Conservation (phyloP, 2,113 vertebrate genomes). For the Ciconia maguari region DNA sequence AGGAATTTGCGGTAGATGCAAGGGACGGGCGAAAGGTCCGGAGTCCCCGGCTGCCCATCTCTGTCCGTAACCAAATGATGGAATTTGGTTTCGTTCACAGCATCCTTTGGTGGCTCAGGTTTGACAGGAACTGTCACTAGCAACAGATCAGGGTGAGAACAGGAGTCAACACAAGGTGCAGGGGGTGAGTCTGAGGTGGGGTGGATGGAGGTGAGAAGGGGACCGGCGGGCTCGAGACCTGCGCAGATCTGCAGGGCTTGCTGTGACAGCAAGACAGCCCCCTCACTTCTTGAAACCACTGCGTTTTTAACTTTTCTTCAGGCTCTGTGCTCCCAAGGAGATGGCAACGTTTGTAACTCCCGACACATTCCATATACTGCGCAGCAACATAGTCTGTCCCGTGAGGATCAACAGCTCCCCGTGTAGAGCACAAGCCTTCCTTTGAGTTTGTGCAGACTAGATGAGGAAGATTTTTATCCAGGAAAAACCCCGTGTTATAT, state of each 20-base stretch:
- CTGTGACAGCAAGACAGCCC: not conserved
- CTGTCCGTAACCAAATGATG: fast-evolving
- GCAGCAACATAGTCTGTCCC: fast-evolving
- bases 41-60: fast-evolving
- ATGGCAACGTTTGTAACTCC: fast-evolving
- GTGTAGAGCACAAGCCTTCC: not conserved
- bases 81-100: fast-evolving
- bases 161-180: not conserved
- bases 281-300: not conserved
- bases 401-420: not conserved
- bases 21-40: fast-evolving
- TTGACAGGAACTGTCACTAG: not conserved
- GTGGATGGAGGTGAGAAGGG: not conserved
- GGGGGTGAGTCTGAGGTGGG: not conserved
- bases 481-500: not conserved
- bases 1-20: not conserved
- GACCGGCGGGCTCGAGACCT: fast-evolving
- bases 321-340: not conserved
- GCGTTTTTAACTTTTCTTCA: not conserved
- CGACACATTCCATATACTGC: fast-evolving
- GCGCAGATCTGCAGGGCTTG: fast-evolving
- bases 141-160: not conserved
- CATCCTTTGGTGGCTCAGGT: not conserved
- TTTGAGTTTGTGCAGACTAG: not conserved
- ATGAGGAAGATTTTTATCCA: not conserved